These are phyloP conservation scores for Drosophila eugracilis DNA, from an alignment of 1,140 invertebrate genomes.

Conservation along the genomic window DNA sequence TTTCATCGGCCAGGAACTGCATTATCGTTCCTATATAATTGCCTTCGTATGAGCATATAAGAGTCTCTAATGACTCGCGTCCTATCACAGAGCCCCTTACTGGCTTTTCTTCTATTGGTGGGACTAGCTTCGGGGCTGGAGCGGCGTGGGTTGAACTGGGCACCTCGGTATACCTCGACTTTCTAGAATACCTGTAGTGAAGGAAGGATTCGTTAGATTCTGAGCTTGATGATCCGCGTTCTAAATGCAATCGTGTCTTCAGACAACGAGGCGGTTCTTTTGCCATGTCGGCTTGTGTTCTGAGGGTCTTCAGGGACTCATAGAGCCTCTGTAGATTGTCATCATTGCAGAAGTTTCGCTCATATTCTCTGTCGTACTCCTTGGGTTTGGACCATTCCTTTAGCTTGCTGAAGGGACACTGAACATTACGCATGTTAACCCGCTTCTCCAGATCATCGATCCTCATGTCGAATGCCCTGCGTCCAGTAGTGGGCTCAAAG, in stretches of 20 bases:
- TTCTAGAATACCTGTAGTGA: background rate
- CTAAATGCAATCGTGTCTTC: constrained; percentile 3
- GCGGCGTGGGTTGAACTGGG: too few relatives aligned
- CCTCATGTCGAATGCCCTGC: constrained; percentile 70
- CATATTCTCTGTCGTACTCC: constrained; percentile 68
- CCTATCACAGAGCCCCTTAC: constrained; percentile 6
- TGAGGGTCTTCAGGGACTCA: constrained; percentile 53
- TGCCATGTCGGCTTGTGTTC: constrained; percentile 24
- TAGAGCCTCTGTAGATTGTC: constrained; percentile 70
- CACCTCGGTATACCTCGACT: too few relatives aligned
- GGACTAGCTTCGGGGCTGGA: too few relatives aligned
- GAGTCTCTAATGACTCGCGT: constrained; percentile 50
- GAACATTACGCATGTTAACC: constrained; percentile 49
- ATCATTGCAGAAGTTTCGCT: constrained; percentile 79
- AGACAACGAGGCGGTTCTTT: constrained; percentile 46
- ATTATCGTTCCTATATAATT: constrained; percentile 69
- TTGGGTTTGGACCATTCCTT: constrained; percentile 79
- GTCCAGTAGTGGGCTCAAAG: constrained; percentile 48
- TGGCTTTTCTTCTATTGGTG: background rate
- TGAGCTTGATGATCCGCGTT: background rate
- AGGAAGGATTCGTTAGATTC: background rate
- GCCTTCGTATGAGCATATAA: constrained; percentile 70
- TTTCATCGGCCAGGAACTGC: constrained; percentile 86
- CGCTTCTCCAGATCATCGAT: constrained; percentile 78
- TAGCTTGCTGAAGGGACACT: constrained; percentile 72